Evolutionary conservation across 2,888 invertebrate genomes (phyloP), one percentile per base, ranked within the genome.

Genomic region (Ecliptopera silaceata): DNA sequence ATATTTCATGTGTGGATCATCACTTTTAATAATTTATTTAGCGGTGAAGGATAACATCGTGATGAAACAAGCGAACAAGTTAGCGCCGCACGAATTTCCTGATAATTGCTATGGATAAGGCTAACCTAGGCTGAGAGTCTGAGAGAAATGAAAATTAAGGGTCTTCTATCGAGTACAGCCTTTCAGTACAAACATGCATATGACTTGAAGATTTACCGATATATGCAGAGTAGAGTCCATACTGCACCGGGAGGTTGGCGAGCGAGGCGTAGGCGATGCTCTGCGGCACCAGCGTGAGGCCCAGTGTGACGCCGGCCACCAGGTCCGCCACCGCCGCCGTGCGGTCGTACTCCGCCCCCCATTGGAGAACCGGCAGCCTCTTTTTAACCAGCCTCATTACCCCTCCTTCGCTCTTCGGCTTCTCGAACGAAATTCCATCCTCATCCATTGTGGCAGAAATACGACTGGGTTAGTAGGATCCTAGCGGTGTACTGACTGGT

Each of bases 181-280:
- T 1, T 26, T 26, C 26, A 26, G 6, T 6, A 13, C 15, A 2
- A 13, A 12, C 3, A 17, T 10, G 10, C 15, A 6, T n/a, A n/a
- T n/a, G n/a, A n/a, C n/a, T n/a, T n/a, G 1, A 4, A n/a, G n/a
- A 53, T 76, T 77, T 70, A 80, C 97, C 97, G 82, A 97, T 93
- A 80, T 98, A 97, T 0, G 98, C 95, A 1, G 98, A 96, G 83
- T 98, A 98, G 17, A 99, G 92, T 0, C 98, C 99, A 87, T 97
- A 97, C 93, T 97, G 96, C 22, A 97, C 95, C 13, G 96, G 94
- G 49, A 98, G 88, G 43, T 95, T 95, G 10, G 98, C 98, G 43
- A 98, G 91, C 45, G 95, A 92, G 32, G 98, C 97, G 82, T 98
- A 97, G 11, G 98, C 98, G 70, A 98, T 95, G 70, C 97, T 97